A percentile compares a stretch with the other conserved stretches of the same genome.
phyloP scores from a whole-genome alignment of 2,113 vertebrate genomes.

The Philantomba maxwellii region DNA sequence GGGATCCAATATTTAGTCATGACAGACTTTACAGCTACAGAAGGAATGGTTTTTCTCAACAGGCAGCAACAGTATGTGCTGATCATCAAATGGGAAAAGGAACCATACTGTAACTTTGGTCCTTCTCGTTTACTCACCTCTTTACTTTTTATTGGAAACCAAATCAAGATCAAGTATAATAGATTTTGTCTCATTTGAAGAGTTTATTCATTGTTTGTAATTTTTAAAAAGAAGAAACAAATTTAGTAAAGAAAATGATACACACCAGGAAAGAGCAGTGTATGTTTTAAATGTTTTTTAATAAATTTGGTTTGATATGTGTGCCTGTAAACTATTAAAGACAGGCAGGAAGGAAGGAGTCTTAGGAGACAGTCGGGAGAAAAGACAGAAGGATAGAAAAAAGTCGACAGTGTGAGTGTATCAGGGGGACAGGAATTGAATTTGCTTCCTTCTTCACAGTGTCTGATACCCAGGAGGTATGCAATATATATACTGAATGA shows the following conservation, averaged over 20 bases:
- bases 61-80: neutral
- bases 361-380: neutral
- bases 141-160: neutral
- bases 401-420: neutral
- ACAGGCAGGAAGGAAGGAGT: neutral
- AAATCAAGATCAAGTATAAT: neutral
- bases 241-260: constrained; percentile 23
- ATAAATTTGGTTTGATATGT: neutral
- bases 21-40: neutral
- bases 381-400: neutral
- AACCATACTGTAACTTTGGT: neutral
- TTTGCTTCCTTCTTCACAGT: neutral
- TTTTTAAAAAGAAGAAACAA: constrained; percentile 12
- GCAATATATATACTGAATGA: neutral
- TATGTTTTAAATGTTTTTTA: neutral
- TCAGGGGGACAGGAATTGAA: neutral
- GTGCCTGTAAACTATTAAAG: neutral
- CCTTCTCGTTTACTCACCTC: neutral
- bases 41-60: neutral
- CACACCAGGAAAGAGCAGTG: neutral
- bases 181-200: neutral
- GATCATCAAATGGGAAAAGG: neutral
- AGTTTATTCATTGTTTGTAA: neutral
- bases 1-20: neutral
- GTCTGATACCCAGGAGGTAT: neutral